A percentile compares a stretch with the other conserved stretches of the same genome.
These are phyloP conservation scores for Threskiornis aethiopicus DNA, from an alignment of 2,797 vertebrate genomes.

Conservation along the genomic window DNA sequence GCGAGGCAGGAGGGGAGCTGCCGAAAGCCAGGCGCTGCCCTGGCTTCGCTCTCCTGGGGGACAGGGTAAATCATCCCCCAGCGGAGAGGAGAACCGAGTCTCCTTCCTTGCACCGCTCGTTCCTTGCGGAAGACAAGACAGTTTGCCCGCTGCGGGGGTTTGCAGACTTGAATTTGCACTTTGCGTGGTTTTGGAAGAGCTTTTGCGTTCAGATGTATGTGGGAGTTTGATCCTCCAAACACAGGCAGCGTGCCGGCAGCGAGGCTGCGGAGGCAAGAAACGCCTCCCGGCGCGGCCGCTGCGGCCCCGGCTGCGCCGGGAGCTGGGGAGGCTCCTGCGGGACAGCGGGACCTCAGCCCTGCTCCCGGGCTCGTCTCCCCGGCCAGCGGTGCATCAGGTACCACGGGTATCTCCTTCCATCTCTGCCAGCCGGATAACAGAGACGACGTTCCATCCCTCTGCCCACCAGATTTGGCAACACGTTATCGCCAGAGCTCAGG, in stretches of 20 bases:
- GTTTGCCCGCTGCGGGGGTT: background rate
- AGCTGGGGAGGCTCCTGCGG: background rate
- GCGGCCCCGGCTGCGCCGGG: background rate
- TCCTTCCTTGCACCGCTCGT: background rate
- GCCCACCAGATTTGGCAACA: background rate
- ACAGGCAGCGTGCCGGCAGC: rapidly evolving
- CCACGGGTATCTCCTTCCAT: rapidly evolving
- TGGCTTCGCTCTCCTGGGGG: background rate
- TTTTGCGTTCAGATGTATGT: background rate
- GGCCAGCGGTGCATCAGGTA: rapidly evolving
- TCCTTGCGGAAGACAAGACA: background rate
- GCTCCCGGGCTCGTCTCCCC: background rate
- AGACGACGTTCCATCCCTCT: background rate
- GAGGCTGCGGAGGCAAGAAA: rapidly evolving
- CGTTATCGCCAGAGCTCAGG: background rate
- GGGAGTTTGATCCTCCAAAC: background rate
- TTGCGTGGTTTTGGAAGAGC: background rate
- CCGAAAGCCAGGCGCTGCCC: background rate
- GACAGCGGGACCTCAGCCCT: background rate
- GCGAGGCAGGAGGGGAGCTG: background rate
- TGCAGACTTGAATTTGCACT: background rate
- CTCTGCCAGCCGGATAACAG: background rate
- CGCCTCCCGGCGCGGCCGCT: rapidly evolving
- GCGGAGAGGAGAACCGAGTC: rapidly evolving
- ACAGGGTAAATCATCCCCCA: background rate